Evolutionary conservation across 2,113 vertebrate genomes (phyloP), one percentile per base, ranked within the genome.

Genomic region (Tonatia bakeri): DNA sequence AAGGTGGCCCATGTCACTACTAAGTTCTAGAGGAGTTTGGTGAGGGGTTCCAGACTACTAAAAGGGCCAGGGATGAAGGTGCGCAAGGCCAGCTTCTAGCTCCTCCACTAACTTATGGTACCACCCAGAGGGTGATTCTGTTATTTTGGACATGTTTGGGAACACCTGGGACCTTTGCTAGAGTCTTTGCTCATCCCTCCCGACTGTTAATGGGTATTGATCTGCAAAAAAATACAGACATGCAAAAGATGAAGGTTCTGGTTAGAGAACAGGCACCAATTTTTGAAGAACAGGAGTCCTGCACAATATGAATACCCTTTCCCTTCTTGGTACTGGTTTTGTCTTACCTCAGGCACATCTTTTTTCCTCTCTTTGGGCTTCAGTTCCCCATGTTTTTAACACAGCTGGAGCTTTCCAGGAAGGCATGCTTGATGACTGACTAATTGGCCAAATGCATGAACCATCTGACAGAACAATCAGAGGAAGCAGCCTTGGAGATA

Each of bases 171-270:
- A 24, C 38, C 5, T 72, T 87, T 95, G 61, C 45, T 72, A 65
- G 73, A 65, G 47, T 36, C 77, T 87, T 93, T 64, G 87, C 38
- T 2, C 17, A 59, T 79, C 16, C 77, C n/a, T 26, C 84, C 38
- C 38, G 87, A 1, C 69, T 36, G 75, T 88, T 79, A 91, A 82
- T 96, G 87, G 82, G 31, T 79, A 87, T 88, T 38, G 94, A 95
- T 80, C 9, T 17, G 40, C 47, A 80, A 75, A 84, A 40, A 69
- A 47, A 69, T 17, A 40, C 61, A 65, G 12, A 72, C 36, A 13
- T 80, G 31, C 36, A 82, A 56, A 70, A 67, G 16, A 26, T 7
- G 22, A 65, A 56, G 47, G 11, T 40, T 88, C 83, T 76, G 65
- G 64, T 56, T 73, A 91, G 81, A 88, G 70, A 72, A 67, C 0